Evolutionary conservation across 1,140 invertebrate species (phyloP), one percentile per base, ranked within the genome.

Genomic region (Calephelis virginiensis): DNA sequence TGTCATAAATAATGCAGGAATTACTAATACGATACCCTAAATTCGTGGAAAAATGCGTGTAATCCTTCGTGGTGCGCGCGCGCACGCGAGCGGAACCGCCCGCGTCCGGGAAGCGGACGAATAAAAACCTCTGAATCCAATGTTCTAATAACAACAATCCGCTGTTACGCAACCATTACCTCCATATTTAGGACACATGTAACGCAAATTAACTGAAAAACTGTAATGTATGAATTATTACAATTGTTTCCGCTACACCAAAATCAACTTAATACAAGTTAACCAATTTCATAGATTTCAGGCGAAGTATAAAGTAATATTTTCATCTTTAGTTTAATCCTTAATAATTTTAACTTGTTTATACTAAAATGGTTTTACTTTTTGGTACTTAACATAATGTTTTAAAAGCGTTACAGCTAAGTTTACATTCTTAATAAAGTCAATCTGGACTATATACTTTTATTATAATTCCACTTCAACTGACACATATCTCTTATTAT

Each of bases 61-160:
- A 73, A 69, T 80, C 78, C 74, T 78, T 77, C 67, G 68, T 68
- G 59, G 53, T 65, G 66, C 68, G 68, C 73, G 65, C 70, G 78
- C 80, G 81, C 86, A 82, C 82, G 70, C 75, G 73, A 79, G 67
- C 83, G 84, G 81, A 85, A 82, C 74, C 67, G 63, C 37, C 60
- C 61, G 76, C 82, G 80, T 89, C 86, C 86, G 86, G 86, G 86
- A 89, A 86, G 75, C 82, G 74, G 74, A 81, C 66, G 72, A 14
- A 74, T 76, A 81, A 86, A 84, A 87, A 83, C 74, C 72, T 68
- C 62, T 48, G 76, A 80, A 81, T 72, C 73, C 77, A 73, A 77
- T 72, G 75, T 72, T 78, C 75, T 85, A 86, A 88, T 86, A 81
- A 78, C 78, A 78, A 59, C 78, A 76, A 88, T 85, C 83, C 85